These are phyloP conservation scores for Choloepus didactylus DNA, from an alignment of 2,797 vertebrate genomes.

Conservation along the genomic window DNA sequence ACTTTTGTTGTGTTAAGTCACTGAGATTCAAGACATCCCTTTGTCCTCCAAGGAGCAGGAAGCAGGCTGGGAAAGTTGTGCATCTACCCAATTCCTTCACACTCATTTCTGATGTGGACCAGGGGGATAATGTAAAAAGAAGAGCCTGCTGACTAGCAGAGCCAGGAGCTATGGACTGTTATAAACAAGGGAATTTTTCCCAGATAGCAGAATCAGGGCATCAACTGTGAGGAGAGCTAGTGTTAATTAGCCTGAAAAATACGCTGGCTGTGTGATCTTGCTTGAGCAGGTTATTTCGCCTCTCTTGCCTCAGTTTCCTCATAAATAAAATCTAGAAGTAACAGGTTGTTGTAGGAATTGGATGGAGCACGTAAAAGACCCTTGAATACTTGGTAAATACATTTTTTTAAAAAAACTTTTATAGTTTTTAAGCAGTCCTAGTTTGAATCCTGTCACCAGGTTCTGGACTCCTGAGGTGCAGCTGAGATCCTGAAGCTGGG, in stretches of 20 bases:
- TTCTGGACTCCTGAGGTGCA: too few species aligned
- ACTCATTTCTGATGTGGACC: background rate
- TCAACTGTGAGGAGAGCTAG: background rate
- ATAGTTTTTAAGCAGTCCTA: too few species aligned
- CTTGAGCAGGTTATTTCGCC: background rate
- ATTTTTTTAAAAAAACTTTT: background rate
- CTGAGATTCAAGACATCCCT: background rate
- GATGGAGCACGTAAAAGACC: background rate
- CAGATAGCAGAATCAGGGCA: too few species aligned
- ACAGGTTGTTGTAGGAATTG: background rate
- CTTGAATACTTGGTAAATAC: background rate
- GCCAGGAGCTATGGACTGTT: too few species aligned
- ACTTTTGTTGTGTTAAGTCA: background rate
- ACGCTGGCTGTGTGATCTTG: accelerated
- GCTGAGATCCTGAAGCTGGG: background rate
- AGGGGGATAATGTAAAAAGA: background rate
- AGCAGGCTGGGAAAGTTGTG: background rate
- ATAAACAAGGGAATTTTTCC: background rate
- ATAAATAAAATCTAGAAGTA: background rate
- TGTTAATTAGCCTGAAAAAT: accelerated
- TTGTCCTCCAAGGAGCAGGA: background rate
- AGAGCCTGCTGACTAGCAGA: background rate
- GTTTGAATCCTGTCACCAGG: background rate
- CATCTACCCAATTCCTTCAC: background rate
- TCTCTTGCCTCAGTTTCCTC: background rate